Evolutionary conservation across 2,888 invertebrate genomes (phyloP).

Genomic region (Noctua comes): DNA sequence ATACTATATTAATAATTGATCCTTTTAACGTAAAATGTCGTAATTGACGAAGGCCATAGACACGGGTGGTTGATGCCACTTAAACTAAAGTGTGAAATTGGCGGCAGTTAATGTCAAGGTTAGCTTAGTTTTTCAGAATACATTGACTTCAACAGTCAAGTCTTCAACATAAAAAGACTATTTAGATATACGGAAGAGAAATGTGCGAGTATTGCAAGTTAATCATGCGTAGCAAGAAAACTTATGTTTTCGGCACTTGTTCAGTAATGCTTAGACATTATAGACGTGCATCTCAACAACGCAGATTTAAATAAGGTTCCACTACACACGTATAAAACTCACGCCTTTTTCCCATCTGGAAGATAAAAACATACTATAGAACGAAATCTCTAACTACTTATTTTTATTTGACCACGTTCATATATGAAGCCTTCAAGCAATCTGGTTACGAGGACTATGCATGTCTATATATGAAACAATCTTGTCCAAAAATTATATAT

Average conservation of each 20-base stretch:
- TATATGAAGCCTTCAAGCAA: background rate
- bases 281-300: background rate
- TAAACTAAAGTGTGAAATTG: background rate
- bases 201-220: background rate
- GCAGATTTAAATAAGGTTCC: background rate
- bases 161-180: background rate
- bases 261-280: background rate
- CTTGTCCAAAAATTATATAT: background rate
- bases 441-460: background rate
- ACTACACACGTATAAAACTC: background rate
- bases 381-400: background rate
- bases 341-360: background rate
- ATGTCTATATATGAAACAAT: background rate
- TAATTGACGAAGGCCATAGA: background rate
- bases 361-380: background rate
- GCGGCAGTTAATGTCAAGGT: background rate
- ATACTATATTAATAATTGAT: background rate
- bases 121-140: background rate
- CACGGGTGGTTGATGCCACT: background rate
- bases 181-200: background rate
- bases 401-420: background rate
- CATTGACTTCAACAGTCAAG: background rate
- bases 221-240: background rate
- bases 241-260: too few species aligned
- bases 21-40: background rate